These are phyloP conservation scores for Sebastolobus alascanus DNA, from an alignment of 2,797 vertebrate genomes.

Conservation along the genomic window DNA sequence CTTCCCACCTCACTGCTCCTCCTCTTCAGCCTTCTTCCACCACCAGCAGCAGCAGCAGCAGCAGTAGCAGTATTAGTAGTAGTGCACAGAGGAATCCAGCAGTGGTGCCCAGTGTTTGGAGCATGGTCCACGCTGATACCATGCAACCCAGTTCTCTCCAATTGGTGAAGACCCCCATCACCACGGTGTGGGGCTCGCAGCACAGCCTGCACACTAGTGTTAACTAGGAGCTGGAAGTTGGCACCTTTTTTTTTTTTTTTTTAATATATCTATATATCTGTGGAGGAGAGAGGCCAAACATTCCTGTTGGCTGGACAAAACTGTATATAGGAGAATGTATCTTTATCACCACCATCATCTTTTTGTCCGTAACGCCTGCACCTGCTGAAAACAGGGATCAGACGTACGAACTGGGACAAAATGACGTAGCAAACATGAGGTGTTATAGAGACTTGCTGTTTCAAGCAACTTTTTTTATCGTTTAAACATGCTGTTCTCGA, in stretches of 20 bases:
- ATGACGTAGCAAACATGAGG: conserved; percentile 4
- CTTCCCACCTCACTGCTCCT: conserved; percentile 43
- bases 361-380: conserved; percentile 31
- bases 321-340: conserved; percentile 72
- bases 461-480: conserved; percentile 57
- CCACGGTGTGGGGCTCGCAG: conserved; percentile 79
- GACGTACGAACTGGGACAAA: conserved; percentile 24
- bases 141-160: conserved; percentile 69
- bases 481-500: conserved; percentile 39
- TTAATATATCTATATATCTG: not conserved
- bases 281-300: conserved; percentile 14
- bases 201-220: conserved; percentile 80
- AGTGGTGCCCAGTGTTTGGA: conserved; percentile 78
- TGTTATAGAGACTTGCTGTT: conserved; percentile 47
- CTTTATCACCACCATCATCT: conserved; percentile 15
- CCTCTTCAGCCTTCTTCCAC: conserved; percentile 50
- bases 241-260: conserved; percentile 2
- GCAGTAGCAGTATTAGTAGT: conserved; percentile 27
- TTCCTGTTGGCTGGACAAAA: conserved; percentile 41
- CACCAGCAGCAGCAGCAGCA: not conserved
- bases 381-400: conserved; percentile 32
- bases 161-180: conserved; percentile 72
- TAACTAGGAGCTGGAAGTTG: conserved; percentile 69
- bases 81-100: conserved; percentile 63
- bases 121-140: conserved; percentile 76